Base-by-base conservation (phyloP, 2,797 vertebrate species). In the Sternotherus odoratus region DNA sequence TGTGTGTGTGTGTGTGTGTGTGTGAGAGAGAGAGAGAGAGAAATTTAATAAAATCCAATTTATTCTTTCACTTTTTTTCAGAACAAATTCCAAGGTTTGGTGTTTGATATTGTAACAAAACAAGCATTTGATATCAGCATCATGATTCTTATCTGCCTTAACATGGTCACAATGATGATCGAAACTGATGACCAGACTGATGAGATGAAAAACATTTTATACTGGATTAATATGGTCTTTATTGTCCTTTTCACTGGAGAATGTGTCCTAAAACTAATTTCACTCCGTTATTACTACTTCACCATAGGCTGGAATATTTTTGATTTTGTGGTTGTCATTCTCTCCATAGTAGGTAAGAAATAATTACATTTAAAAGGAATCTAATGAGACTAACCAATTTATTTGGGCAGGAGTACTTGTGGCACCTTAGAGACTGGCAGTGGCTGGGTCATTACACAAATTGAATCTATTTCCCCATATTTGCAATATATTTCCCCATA, bases 141-240 rank as follows among this genome's bases (percentile, higher is more conserved):
- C 91, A 99, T 99, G 99, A 96, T 99, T 95, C 98, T 99, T 50
- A 99, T 99, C 96, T 99, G 98, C 86, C 98, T 99, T 53, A 99
- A 99, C 93, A 99, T 99, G 99, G 96, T 99, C 49, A 97, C 99
- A 83, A 99, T 99, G 99, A 99, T 99, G 99, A 98, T 99, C 94
- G 99, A 99, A 98, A 98, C 98, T 24, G 99, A 98, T 19, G 98
- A 98, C 0, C 99, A 99, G 95, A 69, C 95, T 49, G 0, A 21
- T 0, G 0, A 97, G 1, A 98, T 96, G 97, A 15, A 56, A 1
- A 0, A 8, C 0, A 95, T 98, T 94, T 98, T 99, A 23, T 98
- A 98, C 88, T 97, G 88, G 81, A 98, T 99, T 89, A 99, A 99
- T 87, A 0, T 99, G 15, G 89, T 98, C 51, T 99, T 99, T 94